These are phyloP conservation scores for Poeciliopsis paucimaculata DNA, from an alignment of 2,797 vertebrate genomes.

Conservation along the genomic window DNA sequence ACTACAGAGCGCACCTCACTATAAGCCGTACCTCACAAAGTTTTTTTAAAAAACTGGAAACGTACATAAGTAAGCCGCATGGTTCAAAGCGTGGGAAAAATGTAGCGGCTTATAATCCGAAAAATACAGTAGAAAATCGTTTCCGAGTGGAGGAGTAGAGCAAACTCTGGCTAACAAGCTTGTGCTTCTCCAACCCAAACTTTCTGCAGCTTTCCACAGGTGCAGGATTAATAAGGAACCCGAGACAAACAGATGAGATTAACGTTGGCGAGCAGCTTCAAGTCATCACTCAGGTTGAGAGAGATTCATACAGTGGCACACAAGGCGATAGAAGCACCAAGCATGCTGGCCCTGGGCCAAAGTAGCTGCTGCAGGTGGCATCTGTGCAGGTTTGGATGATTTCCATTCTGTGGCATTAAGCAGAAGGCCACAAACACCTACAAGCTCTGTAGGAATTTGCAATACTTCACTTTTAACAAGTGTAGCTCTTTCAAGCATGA, in stretches of 20 bases:
- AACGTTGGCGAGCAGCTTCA: conserved; percentile 22
- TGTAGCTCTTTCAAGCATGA: neutral
- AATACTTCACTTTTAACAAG: neutral
- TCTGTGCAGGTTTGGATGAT: conserved; percentile 50
- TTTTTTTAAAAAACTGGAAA: too few species aligned
- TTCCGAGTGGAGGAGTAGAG: too few species aligned
- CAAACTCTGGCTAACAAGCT: neutral
- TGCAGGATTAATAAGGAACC: neutral
- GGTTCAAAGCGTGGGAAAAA: too few species aligned
- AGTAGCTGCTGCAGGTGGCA: conserved; percentile 53
- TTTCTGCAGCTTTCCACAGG: neutral
- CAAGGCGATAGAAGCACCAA: conserved; percentile 42
- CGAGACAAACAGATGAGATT: conserved; percentile 35
- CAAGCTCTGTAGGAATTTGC: neutral
- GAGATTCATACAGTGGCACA: conserved; percentile 51
- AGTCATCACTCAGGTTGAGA: conserved; percentile 49
- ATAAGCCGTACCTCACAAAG: too few species aligned
- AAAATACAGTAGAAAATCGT: too few species aligned
- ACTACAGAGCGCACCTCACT: too few species aligned
- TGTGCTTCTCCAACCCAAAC: neutral
- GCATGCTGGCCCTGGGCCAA: conserved; percentile 25
- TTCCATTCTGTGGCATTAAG: conserved; percentile 33
- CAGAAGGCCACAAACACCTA: conserved; percentile 23
- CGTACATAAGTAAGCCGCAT: too few species aligned
- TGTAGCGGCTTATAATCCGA: too few species aligned